phyloP scores from a whole-genome alignment of 2,888 invertebrate species.

The Drosophila aldrichi region DNA sequence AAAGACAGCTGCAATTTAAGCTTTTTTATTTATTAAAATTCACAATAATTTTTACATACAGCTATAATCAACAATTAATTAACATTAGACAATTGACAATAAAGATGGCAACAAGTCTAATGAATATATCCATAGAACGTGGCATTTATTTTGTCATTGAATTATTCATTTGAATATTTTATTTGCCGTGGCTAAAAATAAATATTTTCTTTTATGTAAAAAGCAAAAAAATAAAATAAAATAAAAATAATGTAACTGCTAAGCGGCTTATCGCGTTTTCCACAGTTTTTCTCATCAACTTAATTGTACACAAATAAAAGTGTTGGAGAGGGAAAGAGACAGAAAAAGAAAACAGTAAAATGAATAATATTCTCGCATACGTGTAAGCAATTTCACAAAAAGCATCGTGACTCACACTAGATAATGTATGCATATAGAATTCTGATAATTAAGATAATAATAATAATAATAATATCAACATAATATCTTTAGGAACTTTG shows the following conservation, averaged over 20 bases:
- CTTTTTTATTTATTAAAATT: constrained; percentile 4
- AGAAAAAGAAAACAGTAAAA: background rate
- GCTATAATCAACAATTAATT: constrained; percentile 1
- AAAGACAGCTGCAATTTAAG: background rate
- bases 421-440: background rate
- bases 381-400: background rate
- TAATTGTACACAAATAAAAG: constrained; percentile 30
- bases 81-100: background rate
- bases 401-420: background rate
- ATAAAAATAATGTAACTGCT: background rate
- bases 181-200: constrained; percentile 17
- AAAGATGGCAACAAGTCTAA: background rate
- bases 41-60: background rate
- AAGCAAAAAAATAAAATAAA: background rate
- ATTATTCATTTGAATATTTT: constrained; percentile 43
- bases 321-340: no score
- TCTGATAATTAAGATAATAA: background rate
- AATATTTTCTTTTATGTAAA: constrained; percentile 25
- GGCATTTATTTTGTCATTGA: constrained; percentile 19
- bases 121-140: background rate
- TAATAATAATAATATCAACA: background rate
- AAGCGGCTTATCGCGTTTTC: constrained; percentile 37
- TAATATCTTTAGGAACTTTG: background rate
- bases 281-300: constrained; percentile 10
- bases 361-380: no score